Conservation (phyloP, 2,888 invertebrate species). For the Strigamia transsilvanica region DNA sequence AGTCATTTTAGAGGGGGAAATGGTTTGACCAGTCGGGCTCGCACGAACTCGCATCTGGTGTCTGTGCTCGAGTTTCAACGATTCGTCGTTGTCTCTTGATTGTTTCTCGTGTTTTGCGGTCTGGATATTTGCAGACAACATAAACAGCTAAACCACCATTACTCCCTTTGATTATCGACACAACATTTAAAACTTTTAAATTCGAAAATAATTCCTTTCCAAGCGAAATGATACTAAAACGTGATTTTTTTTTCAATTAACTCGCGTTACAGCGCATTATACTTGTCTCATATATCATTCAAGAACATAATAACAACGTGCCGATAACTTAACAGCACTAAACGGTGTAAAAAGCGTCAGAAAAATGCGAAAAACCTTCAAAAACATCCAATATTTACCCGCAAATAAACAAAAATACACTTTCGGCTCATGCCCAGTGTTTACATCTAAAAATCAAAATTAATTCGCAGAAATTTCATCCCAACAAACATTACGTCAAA, state of each 20-base stretch:
- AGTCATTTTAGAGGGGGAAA: slow-evolving; percentile 31
- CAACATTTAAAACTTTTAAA: too few species aligned
- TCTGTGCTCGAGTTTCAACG: slow-evolving; percentile 38
- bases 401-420: background rate
- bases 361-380: background rate
- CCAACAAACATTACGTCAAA: background rate
- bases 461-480: too few species aligned
- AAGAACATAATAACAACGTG: background rate
- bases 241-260: too few species aligned
- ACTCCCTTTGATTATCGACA: too few species aligned
- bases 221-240: too few species aligned
- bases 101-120: slow-evolving; percentile 19
- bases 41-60: slow-evolving; percentile 14
- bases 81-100: slow-evolving; percentile 15
- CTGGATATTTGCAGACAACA: background rate
- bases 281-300: background rate
- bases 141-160: background rate
- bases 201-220: too few species aligned
- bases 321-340: background rate
- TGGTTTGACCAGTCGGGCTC: slow-evolving; percentile 4
- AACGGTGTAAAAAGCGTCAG: background rate
- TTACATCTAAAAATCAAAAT: too few species aligned
- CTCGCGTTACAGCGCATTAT: background rate
- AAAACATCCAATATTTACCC: background rate
- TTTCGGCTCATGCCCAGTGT: too few species aligned